A percentile compares a stretch with the other conserved stretches of the same genome.
Conservation (phyloP, 35 echinoderm and acorn worm species). For the Apostichopus japonicus region DNA sequence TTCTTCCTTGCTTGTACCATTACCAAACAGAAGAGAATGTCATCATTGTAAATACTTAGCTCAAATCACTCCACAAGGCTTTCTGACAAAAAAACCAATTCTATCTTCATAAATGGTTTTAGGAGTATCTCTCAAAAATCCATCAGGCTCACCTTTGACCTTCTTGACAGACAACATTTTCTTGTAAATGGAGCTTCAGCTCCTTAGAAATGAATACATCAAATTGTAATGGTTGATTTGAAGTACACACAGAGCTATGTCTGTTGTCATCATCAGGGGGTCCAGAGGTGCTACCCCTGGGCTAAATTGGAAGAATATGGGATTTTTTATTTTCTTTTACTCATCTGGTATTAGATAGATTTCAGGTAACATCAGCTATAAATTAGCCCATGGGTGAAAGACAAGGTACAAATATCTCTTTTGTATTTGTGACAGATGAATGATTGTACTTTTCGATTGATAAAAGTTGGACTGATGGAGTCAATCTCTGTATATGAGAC, state of each 20-base stretch:
- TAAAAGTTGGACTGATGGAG: not conserved
- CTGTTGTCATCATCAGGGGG: not conserved
- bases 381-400: not conserved
- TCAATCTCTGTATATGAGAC: not conserved
- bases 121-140: not conserved
- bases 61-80: no score
- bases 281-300: not conserved
- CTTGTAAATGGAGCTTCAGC: not conserved
- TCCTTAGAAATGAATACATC: not conserved
- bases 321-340: not conserved
- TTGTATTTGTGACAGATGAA: conserved; percentile 18
- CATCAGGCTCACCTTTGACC: not conserved
- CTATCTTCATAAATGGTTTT: no score
- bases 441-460: not conserved
- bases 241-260: not conserved
- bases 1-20: not conserved
- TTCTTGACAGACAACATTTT: conserved; percentile 2
- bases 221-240: not conserved
- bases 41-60: no score
- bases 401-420: conserved; percentile 7
- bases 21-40: no score
- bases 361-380: not conserved
- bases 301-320: conserved; percentile 20
- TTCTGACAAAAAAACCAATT: no score
- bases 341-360: not conserved